phyloP scores from a whole-genome alignment of 2,113 vertebrate species.

The Sialia sialis region DNA sequence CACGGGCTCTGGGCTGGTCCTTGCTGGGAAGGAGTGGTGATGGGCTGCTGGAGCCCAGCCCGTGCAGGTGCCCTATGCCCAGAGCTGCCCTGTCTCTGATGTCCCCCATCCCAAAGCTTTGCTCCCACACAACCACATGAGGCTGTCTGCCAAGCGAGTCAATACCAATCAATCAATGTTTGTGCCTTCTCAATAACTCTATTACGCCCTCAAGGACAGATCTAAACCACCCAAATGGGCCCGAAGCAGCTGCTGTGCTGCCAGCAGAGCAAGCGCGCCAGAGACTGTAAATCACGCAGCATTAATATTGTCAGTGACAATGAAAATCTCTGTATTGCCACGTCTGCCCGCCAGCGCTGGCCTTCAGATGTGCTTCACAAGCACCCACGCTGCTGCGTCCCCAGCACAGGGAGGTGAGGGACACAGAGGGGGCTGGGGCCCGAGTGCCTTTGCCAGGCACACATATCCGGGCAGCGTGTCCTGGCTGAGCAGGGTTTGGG shows the following conservation, averaged over 20 bases:
- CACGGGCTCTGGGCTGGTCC: too few relatives aligned
- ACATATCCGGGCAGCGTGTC: too few relatives aligned
- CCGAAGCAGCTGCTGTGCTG: conserved; percentile 28
- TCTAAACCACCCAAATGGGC: conserved; percentile 43
- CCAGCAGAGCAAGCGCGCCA: not conserved
- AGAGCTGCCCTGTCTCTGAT: not conserved
- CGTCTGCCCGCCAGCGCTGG: conserved; percentile 67
- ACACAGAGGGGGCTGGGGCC: not conserved
- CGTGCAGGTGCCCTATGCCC: too few relatives aligned
- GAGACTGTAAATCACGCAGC: conserved; percentile 71
- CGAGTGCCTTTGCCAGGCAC: accelerated
- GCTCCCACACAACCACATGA: not conserved
- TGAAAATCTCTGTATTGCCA: conserved; percentile 68
- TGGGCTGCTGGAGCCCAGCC: too few relatives aligned
- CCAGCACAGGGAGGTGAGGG: accelerated
- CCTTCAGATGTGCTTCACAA: conserved; percentile 66
- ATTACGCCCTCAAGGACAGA: conserved; percentile 69
- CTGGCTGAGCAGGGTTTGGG: not conserved
- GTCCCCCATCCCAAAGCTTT: not conserved
- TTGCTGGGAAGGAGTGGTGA: too few relatives aligned
- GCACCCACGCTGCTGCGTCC: not conserved
- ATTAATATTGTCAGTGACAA: conserved; percentile 68
- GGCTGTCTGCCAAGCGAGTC: conserved; percentile 24
- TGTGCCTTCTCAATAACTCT: conserved; percentile 37
- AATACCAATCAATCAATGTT: conserved; percentile 64